A percentile compares a stretch with the other conserved stretches of the same genome.
Evolutionary conservation across 2,888 invertebrate species (phyloP).

Genomic region (Polymixis lichenea): DNA sequence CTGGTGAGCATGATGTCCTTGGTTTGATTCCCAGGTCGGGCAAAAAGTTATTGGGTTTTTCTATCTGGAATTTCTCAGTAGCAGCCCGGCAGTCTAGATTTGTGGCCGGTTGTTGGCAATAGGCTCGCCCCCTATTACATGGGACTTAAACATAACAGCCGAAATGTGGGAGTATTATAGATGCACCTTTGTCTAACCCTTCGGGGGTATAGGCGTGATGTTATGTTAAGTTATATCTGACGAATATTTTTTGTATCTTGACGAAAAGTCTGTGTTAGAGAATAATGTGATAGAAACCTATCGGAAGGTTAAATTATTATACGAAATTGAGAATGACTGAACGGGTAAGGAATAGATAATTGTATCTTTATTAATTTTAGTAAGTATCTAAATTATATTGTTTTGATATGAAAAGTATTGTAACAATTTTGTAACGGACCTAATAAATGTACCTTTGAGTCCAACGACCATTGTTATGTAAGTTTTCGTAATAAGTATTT

Average conservation of each 20-base stretch:
- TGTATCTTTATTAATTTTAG: slow-evolving; percentile 38
- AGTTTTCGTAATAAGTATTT: slow-evolving; percentile 27
- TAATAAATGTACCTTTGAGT: slow-evolving; percentile 38
- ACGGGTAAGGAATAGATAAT: slow-evolving; percentile 27
- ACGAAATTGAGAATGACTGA: slow-evolving; percentile 61
- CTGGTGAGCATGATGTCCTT: background rate
- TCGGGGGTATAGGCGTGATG: background rate
- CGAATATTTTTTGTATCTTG: background rate
- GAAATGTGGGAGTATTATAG: background rate
- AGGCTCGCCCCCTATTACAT: background rate
- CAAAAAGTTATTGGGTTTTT: background rate
- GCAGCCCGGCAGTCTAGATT: background rate
- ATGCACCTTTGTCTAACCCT: too few relatives aligned
- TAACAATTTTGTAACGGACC: slow-evolving; percentile 58
- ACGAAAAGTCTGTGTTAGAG: slow-evolving; percentile 19
- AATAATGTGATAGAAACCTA: slow-evolving; percentile 49
- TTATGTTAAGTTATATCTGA: background rate
- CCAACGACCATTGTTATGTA: slow-evolving; percentile 30
- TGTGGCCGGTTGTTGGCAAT: background rate
- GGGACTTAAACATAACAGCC: too few relatives aligned
- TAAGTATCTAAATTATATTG: slow-evolving; percentile 53
- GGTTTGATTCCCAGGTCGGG: background rate
- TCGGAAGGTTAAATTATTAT: slow-evolving; percentile 26
- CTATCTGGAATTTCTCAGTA: background rate
- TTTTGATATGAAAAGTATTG: slow-evolving; percentile 56